Evolutionary conservation across 2,888 invertebrate species (phyloP).

Genomic region (Abrostola triplasia): DNA sequence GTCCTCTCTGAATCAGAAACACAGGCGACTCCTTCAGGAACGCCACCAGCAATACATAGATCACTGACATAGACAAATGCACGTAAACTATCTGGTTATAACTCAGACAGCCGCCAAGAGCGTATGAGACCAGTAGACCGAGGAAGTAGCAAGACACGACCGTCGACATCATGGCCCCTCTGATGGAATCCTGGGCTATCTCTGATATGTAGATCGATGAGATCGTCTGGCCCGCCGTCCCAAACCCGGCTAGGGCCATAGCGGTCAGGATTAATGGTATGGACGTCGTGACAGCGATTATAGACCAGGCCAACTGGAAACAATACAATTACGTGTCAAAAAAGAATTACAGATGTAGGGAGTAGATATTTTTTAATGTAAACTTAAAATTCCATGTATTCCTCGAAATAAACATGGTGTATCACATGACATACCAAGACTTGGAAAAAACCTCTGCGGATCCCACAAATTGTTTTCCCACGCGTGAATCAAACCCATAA

Average conservation of each 20-base stretch:
- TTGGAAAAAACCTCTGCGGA: too few species aligned
- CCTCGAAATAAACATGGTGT: neutral
- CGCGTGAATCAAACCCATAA: too few species aligned
- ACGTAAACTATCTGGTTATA: conserved; percentile 70
- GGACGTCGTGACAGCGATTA: conserved; percentile 65
- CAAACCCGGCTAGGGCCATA: conserved; percentile 67
- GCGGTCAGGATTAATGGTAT: conserved; percentile 65
- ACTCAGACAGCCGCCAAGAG: conserved; percentile 70
- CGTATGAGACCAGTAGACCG: conserved; percentile 73
- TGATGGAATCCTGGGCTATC: conserved; percentile 73
- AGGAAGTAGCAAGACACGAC: conserved; percentile 70
- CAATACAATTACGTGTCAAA: too few species aligned
- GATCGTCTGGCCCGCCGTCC: conserved; percentile 74
- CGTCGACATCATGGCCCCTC: conserved; percentile 71
- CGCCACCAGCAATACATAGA: conserved; percentile 67
- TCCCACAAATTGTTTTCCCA: too few species aligned
- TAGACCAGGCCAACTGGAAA: conserved; percentile 70
- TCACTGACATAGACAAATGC: conserved; percentile 67
- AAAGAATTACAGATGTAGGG: too few species aligned
- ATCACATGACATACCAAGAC: too few species aligned
- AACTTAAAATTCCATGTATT: too few species aligned
- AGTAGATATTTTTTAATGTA: too few species aligned
- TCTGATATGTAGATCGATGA: conserved; percentile 76
- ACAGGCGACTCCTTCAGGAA: conserved; percentile 77
- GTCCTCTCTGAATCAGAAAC: conserved; percentile 70